phyloP scores from a whole-genome alignment of 2,797 vertebrate genomes.

The Girardinus metallicus region DNA sequence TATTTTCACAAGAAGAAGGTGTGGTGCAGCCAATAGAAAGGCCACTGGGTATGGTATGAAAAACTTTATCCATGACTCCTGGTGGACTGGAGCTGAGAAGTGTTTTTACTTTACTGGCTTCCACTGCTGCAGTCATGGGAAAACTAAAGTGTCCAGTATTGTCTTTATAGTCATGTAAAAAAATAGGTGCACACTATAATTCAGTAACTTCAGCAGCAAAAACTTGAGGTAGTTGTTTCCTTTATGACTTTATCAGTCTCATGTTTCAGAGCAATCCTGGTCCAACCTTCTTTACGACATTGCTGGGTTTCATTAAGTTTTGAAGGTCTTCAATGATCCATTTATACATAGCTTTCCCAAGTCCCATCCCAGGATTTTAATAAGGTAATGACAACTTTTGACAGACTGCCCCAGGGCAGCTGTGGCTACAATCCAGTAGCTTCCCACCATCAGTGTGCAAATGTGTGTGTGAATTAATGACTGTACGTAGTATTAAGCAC shows the following conservation, averaged over 20 bases:
- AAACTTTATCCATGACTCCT: constrained; percentile 36
- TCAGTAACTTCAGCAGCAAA: neutral
- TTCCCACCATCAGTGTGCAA: too few species aligned
- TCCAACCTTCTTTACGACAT: neutral
- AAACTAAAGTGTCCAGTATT: neutral
- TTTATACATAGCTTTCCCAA: neutral
- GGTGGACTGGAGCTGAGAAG: constrained; percentile 73
- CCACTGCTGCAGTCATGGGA: neutral
- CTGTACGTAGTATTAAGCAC: too few species aligned
- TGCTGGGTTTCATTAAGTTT: neutral
- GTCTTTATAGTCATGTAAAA: neutral
- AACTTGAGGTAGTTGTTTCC: neutral
- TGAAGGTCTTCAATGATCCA: neutral
- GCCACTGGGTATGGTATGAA: constrained; percentile 52
- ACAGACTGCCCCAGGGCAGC: too few species aligned
- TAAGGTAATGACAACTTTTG: neutral
- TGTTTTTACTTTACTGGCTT: neutral
- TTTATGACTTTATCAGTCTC: neutral
- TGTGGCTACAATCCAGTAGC: too few species aligned
- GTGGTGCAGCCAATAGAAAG: constrained; percentile 36
- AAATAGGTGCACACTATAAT: neutral
- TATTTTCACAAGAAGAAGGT: constrained; percentile 16
- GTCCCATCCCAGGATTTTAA: neutral
- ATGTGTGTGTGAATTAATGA: too few species aligned
- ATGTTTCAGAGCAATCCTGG: neutral